Conservation (phyloP, 2,113 vertebrate species). For the Hyla sarda region DNA sequence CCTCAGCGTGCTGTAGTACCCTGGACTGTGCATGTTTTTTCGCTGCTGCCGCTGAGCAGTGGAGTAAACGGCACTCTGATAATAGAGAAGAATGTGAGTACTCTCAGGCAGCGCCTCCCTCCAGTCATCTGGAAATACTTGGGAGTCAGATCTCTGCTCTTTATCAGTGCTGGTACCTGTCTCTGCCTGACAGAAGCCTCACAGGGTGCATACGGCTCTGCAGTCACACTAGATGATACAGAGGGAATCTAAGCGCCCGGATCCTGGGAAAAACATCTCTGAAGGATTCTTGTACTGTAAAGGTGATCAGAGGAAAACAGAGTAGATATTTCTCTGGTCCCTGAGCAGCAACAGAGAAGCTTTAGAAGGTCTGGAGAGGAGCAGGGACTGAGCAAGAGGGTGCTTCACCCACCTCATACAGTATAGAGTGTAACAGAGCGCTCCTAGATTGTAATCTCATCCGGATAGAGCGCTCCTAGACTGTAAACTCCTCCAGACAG, state of each 20-base stretch:
- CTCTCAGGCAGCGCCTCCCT: slow-evolving; percentile 27
- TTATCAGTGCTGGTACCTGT: slow-evolving; percentile 78
- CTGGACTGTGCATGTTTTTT: no score
- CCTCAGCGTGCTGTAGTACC: neutral
- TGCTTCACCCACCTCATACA: neutral
- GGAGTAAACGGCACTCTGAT: neutral
- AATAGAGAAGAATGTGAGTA: slow-evolving; percentile 59
- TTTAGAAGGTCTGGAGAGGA: no score
- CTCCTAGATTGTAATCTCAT: neutral
- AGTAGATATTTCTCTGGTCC: no score
- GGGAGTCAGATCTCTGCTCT: slow-evolving; percentile 74
- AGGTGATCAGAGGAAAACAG: neutral
- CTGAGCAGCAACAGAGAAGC: no score
- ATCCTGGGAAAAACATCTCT: neutral
- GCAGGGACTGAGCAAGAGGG: neutral
- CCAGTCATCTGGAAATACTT: slow-evolving; percentile 74
- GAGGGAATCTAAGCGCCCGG: no score
- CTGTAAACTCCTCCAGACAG: neutral
- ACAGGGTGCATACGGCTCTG: slow-evolving; percentile 74
- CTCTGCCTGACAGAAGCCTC: slow-evolving; percentile 75
- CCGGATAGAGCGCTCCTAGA: neutral
- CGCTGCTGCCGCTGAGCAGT: neutral
- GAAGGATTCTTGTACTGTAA: neutral
- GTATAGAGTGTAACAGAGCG: neutral
- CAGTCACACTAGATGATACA: slow-evolving; percentile 68